Evolutionary conservation across 2,888 invertebrate genomes (phyloP).

Genomic region (Metellina segmentata): DNA sequence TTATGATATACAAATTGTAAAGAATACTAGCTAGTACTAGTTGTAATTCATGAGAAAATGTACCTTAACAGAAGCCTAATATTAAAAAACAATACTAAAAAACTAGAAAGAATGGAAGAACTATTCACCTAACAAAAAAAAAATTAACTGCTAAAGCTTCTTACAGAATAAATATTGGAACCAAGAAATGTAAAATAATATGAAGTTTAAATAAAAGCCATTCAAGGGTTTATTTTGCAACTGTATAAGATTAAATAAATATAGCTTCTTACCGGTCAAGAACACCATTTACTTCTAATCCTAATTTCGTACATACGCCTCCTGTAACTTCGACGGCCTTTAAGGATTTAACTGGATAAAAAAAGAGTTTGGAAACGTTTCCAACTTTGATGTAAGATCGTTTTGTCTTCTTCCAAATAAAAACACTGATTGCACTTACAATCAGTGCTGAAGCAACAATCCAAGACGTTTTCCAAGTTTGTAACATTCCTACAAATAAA

Average conservation of each 20-base stretch:
- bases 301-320: slow-evolving; percentile 58
- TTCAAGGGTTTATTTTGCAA: background rate
- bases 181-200: no score
- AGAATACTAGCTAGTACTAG: no score
- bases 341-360: slow-evolving; percentile 65
- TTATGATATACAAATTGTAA: no score
- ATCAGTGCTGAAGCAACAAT: background rate
- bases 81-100: no score
- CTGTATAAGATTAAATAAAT: background rate
- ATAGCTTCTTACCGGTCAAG: slow-evolving; percentile 53
- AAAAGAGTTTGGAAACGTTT: slow-evolving; percentile 42
- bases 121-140: no score
- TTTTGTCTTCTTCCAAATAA: slow-evolving; percentile 51
- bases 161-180: no score
- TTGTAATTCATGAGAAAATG: no score
- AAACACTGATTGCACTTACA: slow-evolving; percentile 3
- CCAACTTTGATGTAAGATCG: slow-evolving; percentile 57
- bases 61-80: no score
- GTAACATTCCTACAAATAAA: slow-evolving; percentile 4
- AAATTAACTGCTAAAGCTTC: no score
- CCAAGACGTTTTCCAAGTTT: background rate
- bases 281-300: slow-evolving; percentile 67
- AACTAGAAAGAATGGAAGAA: no score
- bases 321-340: slow-evolving; percentile 44
- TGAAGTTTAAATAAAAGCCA: no score